Base-by-base conservation (phyloP, 2,113 vertebrate genomes). In the Hippocampus mohnikei region DNA sequence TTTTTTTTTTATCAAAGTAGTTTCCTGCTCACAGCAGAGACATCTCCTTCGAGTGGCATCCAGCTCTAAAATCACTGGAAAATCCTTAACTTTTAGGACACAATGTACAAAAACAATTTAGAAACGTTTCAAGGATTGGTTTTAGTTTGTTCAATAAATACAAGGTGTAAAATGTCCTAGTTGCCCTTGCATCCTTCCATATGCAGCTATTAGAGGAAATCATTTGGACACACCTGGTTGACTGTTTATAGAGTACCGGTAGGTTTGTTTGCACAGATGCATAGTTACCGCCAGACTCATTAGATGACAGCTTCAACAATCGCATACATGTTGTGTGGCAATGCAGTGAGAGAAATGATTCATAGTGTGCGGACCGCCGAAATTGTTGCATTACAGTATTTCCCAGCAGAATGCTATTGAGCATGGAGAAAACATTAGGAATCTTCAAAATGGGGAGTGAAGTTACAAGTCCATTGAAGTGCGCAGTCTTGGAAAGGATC, bases 391-490 rank as follows among this genome's bases (percentile, higher is more conserved):
- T 83, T 58, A 69, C 42, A 69, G 33, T 59, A 78, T 81, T 83
- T 88, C 86, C 87, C 81, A 80, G 80, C 82, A 88, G 62, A 77
- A 72, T 23, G 27, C 0, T 8, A 67, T 23, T 73, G 55, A 75
- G 66, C 55, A 73, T 70, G 79, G 48, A 78, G 80, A 85, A 80
- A 74, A 72, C 77, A 83, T 83, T 73, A 58, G 44, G 66, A 60
- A 68, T 67, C 29, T 70, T 79, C 62, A 64, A 52, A 66, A 69
- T 69, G 69, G 25, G 81, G 71, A 71, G 27, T 23, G 33, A 16
- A 74, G 48, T 79, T 74, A 80, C 74, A 86, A 74, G 67, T 9
- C 40, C 25, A 50, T 70, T 67, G 75, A 73, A 72, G 74, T 50
- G 41, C 69, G 33, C 18, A 66, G 55, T 62, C 60, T 63, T 68